Evolutionary conservation across 2,113 vertebrate species (phyloP).

Genomic region (Salminus brasiliensis): DNA sequence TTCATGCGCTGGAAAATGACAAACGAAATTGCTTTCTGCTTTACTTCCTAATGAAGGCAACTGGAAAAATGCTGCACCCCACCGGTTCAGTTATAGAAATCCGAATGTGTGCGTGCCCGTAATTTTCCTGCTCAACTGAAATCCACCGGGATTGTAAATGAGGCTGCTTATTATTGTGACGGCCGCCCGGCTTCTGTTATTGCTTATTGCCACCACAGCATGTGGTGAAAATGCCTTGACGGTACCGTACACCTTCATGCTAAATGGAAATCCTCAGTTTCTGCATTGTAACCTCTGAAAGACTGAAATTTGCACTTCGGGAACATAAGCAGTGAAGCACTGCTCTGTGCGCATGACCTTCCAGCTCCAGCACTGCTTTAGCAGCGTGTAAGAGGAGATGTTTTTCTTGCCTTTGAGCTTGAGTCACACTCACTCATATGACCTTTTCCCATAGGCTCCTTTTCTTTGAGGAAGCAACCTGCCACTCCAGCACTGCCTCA

Average conservation of each 20-base stretch:
- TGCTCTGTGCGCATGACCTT: conserved; percentile 8
- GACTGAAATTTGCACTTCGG: background rate
- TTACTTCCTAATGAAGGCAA: conserved; percentile 24
- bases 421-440: conserved; percentile 15
- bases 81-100: conserved; percentile 27
- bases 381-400: background rate
- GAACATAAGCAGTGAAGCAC: background rate
- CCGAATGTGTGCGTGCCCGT: background rate
- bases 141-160: background rate
- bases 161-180: conserved; percentile 15
- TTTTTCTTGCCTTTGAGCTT: conserved; percentile 14
- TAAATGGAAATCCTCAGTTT: background rate
- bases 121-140: background rate
- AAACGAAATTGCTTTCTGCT: conserved; percentile 23
- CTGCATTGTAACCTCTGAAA: conserved; percentile 8
- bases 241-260: background rate
- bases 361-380: background rate
- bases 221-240: background rate
- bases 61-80: conserved; percentile 2
- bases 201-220: too few relatives aligned
- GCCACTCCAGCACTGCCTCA: conserved; percentile 8
- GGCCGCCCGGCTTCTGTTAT: background rate
- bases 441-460: conserved; percentile 26
- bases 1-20: background rate
- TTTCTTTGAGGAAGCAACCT: conserved; percentile 18